Evolutionary conservation across 2,113 vertebrate genomes (phyloP).

Genomic region (Nesoenas mayeri): DNA sequence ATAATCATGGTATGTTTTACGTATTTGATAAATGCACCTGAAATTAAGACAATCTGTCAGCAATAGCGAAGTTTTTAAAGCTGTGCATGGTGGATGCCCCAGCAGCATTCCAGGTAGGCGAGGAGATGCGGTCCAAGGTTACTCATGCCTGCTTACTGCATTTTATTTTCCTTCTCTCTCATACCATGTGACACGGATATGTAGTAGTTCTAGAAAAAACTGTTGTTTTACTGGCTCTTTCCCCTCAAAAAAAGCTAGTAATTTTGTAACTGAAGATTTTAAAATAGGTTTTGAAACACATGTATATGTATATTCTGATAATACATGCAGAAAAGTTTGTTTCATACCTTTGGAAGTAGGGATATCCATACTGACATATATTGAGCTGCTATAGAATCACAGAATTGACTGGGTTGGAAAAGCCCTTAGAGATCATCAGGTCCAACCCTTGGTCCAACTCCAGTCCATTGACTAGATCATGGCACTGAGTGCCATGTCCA

Average conservation of each 20-base stretch:
- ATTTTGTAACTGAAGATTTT: neutral
- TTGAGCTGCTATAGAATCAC: neutral
- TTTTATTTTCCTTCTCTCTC: neutral
- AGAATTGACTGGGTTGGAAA: too few species aligned
- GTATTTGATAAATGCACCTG: neutral
- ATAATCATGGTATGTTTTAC: neutral
- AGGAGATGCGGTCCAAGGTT: neutral
- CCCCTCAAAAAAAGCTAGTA: neutral
- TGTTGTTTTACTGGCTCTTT: neutral
- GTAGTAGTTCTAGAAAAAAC: neutral
- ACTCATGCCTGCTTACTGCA: neutral
- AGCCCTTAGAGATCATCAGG: too few species aligned
- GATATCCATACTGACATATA: accelerated
- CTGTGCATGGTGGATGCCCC: neutral
- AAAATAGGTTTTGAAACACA: neutral
- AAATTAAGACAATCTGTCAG: neutral
- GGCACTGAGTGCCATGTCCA: too few species aligned
- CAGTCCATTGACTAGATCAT: too few species aligned
- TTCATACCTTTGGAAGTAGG: accelerated
- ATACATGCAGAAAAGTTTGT: neutral
- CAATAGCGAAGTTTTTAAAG: neutral
- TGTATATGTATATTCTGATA: accelerated
- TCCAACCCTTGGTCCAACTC: too few species aligned
- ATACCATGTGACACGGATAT: neutral
- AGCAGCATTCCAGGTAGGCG: neutral